Base-by-base conservation (phyloP, 2,888 invertebrate genomes). In the Chrysotoxum bicinctum region DNA sequence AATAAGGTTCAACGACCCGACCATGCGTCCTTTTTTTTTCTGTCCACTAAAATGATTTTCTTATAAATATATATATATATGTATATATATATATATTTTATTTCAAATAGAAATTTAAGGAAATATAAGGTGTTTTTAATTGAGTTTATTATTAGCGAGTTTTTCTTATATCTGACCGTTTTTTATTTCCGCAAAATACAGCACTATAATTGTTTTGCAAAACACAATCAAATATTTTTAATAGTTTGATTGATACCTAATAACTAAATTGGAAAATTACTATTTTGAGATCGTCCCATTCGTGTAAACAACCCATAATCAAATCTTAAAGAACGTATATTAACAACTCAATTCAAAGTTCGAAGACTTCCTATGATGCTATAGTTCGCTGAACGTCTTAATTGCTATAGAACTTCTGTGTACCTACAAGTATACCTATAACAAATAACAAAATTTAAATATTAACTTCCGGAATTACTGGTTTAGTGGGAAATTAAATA, bases 311-410 rank as follows among this genome's bases (percentile, higher is more conserved):
- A 32, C 37, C 37, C 14, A 10, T 23, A n/a, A 21, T 52, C 37
- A 23, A 52, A n/a, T 12, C n/a, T 6, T 23, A 9, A 68, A 52
- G 14, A 16, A 68, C 23, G 14, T 4, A 2, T 5, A 19, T 30
- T 32, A 48, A 58, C 21, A 32, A 58, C 12, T 35, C 6, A 37
- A 32, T 40, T 21, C 14, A 12, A 26, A 26, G 58, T 70, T 23
- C 58, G 35, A 64, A 50, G 58, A 64, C 48, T 21, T 32, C 40
- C 56, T 48, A 16, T 30, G 32, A 56, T 72, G 64, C 60, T 66
- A 77, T 77, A 77, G 77, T 30, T 68, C 77, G 66, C 54, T 82
- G 70, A 58, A 66, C 50, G 58, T 68, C 58, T 19, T 77, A 77
- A 82, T 82, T 82, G 40, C 2, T 30, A 45, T 30, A 45, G 26